Percentiles rank a stretch among this genome's conserved stretches.
These are phyloP conservation scores for Brachypodius melanocephalos DNA, from an alignment of 2,113 vertebrate species.

Conservation along the genomic window DNA sequence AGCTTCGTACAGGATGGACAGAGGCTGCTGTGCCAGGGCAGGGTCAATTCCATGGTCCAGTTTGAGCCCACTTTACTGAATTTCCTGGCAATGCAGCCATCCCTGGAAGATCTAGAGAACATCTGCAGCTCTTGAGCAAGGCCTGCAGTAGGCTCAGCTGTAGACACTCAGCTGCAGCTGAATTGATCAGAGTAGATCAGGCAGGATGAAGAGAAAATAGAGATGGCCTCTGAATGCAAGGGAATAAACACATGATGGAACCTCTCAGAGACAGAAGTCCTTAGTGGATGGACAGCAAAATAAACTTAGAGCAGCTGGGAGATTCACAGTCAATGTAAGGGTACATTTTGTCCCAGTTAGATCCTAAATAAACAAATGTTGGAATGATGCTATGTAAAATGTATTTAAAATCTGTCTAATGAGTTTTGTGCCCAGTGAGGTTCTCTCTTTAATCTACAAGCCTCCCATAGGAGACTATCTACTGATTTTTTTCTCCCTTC, in stretches of 20 bases:
- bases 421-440: neutral
- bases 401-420: neutral
- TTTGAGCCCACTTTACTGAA: neutral
- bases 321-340: neutral
- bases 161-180: neutral
- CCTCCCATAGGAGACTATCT: neutral
- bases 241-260: neutral
- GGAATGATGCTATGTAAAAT: neutral
- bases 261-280: neutral
- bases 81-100: neutral
- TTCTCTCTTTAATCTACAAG: slow-evolving; percentile 23
- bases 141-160: neutral
- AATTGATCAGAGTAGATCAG: neutral
- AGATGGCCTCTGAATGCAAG: neutral
- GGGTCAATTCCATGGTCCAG: neutral
- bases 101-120: neutral
- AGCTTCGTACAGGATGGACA: rapidly evolving
- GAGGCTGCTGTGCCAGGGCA: neutral
- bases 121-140: neutral
- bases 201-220: neutral
- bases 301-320: neutral
- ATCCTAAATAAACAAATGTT: neutral
- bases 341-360: neutral
- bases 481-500: neutral
- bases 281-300: neutral